Base-by-base conservation (phyloP, 53 echinoderm and acorn worm genomes). In the Pentamera pediparva region DNA sequence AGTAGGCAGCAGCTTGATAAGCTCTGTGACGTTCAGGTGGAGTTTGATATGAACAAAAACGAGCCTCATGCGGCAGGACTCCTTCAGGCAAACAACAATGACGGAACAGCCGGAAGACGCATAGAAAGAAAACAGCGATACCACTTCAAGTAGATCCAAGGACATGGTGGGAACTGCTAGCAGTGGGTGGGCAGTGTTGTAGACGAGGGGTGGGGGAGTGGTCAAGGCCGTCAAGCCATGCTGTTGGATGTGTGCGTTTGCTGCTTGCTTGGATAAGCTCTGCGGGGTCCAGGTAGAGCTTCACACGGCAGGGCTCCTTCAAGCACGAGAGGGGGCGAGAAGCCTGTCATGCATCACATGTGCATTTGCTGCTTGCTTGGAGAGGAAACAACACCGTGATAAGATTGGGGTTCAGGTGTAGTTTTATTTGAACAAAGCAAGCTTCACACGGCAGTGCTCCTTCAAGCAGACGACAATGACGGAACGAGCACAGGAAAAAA, bases 11-110 rank as follows among this genome's bases (percentile, higher is more conserved):
- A 89, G 62, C 53, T 89, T 21, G 92, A 92, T 81, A 92, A 92
- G 69, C 83, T 89, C 35, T 92, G 92, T 35, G 92, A 89, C 29
- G 92, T 92, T 74, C 79, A 89, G 39, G 89, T 89, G 41, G 92
- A 92, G 83, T 92, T 92, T 86, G 92, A 92, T 61, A 89, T 92
- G 69, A 92, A 92, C 81, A 92, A 92, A n/a, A 81, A 92, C 92
- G 1, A 92, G 86, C 62, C 89, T 92, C 69, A 89, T 89, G 11
- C 65, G 92, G 65, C 89, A 92, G 80, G 92, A 89, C 30, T 92
- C 92, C 25, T 92, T 92, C 89, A 62, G 86, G 35, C 86, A 89
- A 60, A 13, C 81, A 3, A 92, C 92, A 3, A 89, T 92, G 92
- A 92, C 92, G 3, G 92, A 92, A 61, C 74, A 89, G 34, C 48